phyloP scores from a whole-genome alignment of 2,888 invertebrate genomes.

The Agrochola lota region DNA sequence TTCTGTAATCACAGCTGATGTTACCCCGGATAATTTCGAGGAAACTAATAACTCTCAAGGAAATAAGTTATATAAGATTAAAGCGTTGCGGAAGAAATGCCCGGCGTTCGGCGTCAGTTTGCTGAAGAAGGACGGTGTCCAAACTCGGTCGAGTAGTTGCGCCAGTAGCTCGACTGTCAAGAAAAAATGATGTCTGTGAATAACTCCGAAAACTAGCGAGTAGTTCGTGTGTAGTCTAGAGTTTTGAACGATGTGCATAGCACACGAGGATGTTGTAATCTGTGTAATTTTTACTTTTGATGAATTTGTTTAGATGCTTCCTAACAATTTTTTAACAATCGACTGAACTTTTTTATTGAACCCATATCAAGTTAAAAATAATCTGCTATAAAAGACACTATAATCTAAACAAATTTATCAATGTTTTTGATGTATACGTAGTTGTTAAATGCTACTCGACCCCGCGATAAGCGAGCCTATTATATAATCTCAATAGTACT shows the following conservation, averaged over 20 bases:
- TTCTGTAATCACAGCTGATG: conserved; percentile 85
- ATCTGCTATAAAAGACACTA: conserved; percentile 68
- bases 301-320: conserved; percentile 72
- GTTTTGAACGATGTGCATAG: conserved; percentile 64
- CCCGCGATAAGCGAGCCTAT: conserved; percentile 75
- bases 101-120: conserved; percentile 84
- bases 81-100: conserved; percentile 87
- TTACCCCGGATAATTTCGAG: conserved; percentile 85
- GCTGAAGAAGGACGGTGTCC: conserved; percentile 86
- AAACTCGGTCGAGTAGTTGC: conserved; percentile 87
- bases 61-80: conserved; percentile 88
- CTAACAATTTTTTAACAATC: conserved; percentile 67
- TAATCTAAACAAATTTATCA: conserved; percentile 78
- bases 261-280: conserved; percentile 67
- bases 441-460: conserved; percentile 72
- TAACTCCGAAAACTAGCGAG: conserved; percentile 58
- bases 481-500: conserved; percentile 65
- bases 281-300: conserved; percentile 59
- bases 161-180: conserved; percentile 85
- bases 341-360: conserved; percentile 81
- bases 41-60: conserved; percentile 88
- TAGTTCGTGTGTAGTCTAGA: conserved; percentile 67
- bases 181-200: conserved; percentile 88
- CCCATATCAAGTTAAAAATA: conserved; percentile 78
- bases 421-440: conserved; percentile 72